Conservation (phyloP, 2,113 vertebrate species). For the Strix uralensis region DNA sequence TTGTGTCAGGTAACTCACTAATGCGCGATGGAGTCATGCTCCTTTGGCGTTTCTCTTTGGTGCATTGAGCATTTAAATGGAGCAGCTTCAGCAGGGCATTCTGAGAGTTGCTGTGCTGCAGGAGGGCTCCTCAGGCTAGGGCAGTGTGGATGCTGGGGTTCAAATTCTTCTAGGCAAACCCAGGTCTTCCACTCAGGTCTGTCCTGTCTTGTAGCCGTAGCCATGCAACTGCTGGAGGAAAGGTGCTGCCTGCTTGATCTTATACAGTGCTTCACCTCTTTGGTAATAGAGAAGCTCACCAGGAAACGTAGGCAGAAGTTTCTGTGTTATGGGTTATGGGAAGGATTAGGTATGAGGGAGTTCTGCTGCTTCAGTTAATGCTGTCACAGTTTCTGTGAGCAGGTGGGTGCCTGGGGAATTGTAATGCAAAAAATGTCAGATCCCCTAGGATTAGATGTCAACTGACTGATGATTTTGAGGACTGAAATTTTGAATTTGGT, state of each 20-base stretch:
- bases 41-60: background rate
- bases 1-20: background rate
- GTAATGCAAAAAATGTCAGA: conserved; percentile 27
- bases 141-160: background rate
- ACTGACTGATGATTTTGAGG: conserved; percentile 1
- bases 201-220: background rate
- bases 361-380: background rate
- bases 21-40: rapidly evolving
- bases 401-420: conserved; percentile 3
- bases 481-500: background rate
- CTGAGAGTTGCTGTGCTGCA: background rate
- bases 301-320: background rate
- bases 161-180: background rate
- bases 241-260: background rate
- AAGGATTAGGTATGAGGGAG: background rate
- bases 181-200: background rate
- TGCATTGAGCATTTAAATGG: background rate
- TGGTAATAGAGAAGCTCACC: background rate
- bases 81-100: background rate
- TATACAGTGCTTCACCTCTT: background rate
- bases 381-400: background rate
- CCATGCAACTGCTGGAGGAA: background rate
- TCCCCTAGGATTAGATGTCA: conserved; percentile 26
- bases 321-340: background rate
- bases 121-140: background rate